phyloP scores from a whole-genome alignment of 2,797 vertebrate species.

The Monodelphis domestica region DNA sequence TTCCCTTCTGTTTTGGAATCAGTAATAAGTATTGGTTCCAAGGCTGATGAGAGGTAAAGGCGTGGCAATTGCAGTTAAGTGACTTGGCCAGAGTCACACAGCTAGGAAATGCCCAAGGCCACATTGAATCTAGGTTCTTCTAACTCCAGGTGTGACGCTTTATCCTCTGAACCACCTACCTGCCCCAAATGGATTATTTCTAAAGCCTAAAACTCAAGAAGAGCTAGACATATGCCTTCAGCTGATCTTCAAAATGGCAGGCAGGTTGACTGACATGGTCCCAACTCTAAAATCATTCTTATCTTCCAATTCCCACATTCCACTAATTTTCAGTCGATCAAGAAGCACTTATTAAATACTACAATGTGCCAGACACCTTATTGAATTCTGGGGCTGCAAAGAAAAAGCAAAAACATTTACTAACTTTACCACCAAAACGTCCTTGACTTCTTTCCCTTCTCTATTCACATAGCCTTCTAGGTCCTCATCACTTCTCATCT shows the following conservation, averaged over 20 bases:
- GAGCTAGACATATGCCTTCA: background rate
- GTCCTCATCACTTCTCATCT: background rate
- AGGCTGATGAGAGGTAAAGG: too few species aligned
- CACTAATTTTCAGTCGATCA: background rate
- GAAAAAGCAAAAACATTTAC: background rate
- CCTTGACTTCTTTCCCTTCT: background rate
- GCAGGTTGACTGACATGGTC: background rate
- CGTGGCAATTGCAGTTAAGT: too few species aligned
- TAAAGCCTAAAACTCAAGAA: background rate
- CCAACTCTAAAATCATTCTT: background rate
- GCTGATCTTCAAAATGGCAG: background rate
- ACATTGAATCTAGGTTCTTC: too few species aligned
- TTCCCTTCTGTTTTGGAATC: too few species aligned
- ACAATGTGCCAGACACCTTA: background rate
- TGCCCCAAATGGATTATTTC: background rate
- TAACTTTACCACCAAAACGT: background rate
- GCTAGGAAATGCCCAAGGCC: too few species aligned
- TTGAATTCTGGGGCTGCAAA: background rate
- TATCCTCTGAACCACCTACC: too few species aligned
- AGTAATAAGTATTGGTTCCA: too few species aligned
- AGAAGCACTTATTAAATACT: background rate
- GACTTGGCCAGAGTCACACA: too few species aligned
- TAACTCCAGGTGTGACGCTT: too few species aligned
- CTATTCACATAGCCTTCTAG: background rate
- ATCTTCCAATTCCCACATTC: background rate